Evolutionary conservation across 1,140 invertebrate species (phyloP).

Genomic region (Anthonomus grandis): DNA sequence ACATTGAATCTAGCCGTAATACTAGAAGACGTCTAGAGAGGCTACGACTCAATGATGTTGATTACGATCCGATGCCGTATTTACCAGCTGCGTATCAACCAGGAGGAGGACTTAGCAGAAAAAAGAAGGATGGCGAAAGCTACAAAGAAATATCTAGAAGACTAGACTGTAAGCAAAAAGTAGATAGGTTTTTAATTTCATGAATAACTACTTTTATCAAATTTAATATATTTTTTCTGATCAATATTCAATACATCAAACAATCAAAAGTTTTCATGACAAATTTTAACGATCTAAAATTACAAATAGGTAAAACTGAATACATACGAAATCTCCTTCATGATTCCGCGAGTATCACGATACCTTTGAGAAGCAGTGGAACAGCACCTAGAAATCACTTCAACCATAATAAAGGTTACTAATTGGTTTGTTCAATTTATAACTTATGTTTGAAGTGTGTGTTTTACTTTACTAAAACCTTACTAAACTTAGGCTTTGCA

Average conservation of each 20-base stretch:
- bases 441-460: no score
- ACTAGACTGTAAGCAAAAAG: slow-evolving; percentile 43
- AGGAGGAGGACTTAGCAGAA: slow-evolving; percentile 24
- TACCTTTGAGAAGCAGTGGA: slow-evolving; percentile 40
- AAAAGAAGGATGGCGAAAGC: slow-evolving; percentile 40
- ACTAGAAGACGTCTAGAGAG: slow-evolving; percentile 20
- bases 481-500: no score
- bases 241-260: background rate
- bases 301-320: slow-evolving; percentile 46
- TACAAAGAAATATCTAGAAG: slow-evolving; percentile 46
- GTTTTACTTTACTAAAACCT: no score
- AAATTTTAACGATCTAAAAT: no score
- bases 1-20: slow-evolving; percentile 9
- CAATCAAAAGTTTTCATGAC: background rate
- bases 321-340: slow-evolving; percentile 47
- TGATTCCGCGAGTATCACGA: slow-evolving; percentile 47
- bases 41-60: slow-evolving; percentile 27
- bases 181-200: background rate
- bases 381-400: slow-evolving; percentile 44
- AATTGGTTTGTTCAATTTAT: no score
- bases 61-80: slow-evolving; percentile 32
- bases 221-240: background rate
- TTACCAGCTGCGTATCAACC: slow-evolving; percentile 27
- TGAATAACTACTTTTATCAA: no score
- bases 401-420: slow-evolving; percentile 47